Percentiles rank a stretch among this genome's conserved stretches.
Conservation (phyloP, 2,888 invertebrate species). For the Furcula furcula region DNA sequence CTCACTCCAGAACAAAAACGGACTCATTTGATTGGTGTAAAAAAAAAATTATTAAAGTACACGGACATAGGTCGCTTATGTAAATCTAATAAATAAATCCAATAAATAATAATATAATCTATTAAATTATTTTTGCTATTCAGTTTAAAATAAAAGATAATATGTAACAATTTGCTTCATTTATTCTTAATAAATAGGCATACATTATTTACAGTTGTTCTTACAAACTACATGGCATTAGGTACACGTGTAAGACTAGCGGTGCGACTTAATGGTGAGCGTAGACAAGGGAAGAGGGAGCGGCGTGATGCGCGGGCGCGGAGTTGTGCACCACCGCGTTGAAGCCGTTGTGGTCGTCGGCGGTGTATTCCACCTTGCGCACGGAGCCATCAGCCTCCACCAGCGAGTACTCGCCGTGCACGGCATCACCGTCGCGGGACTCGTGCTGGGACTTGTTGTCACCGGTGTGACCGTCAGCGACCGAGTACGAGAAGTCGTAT, state of each 20-base stretch:
- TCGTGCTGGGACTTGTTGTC: conserved; percentile 83
- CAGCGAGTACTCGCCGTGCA: conserved; percentile 77
- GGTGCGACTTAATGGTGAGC: conserved; percentile 34
- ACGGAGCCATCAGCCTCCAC: conserved; percentile 78
- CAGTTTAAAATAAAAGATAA: conserved; percentile 3
- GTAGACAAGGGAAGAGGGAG: conserved; percentile 38
- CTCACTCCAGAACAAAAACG: too few species aligned
- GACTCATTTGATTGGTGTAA: too few species aligned
- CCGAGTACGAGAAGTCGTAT: conserved; percentile 81
- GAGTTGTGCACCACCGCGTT: conserved; percentile 66
- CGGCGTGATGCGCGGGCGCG: conserved; percentile 49
- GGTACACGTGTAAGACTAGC: conserved; percentile 22
- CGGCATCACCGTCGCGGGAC: conserved; percentile 82
- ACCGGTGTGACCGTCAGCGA: conserved; percentile 80
- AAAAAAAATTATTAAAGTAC: too few species aligned
- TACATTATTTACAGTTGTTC: conserved; percentile 31
- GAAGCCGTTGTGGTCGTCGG: conserved; percentile 74
- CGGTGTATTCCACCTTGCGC: conserved; percentile 78
- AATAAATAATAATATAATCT: too few species aligned
- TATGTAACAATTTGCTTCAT: conserved; percentile 22
- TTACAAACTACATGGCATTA: conserved; percentile 10
- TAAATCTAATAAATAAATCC: too few species aligned
- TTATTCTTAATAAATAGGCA: conserved; percentile 14
- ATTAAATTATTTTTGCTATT: too few species aligned
- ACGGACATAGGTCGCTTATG: too few species aligned